Conservation (phyloP, 2,113 vertebrate species). For the Protomyctophum bolini region DNA sequence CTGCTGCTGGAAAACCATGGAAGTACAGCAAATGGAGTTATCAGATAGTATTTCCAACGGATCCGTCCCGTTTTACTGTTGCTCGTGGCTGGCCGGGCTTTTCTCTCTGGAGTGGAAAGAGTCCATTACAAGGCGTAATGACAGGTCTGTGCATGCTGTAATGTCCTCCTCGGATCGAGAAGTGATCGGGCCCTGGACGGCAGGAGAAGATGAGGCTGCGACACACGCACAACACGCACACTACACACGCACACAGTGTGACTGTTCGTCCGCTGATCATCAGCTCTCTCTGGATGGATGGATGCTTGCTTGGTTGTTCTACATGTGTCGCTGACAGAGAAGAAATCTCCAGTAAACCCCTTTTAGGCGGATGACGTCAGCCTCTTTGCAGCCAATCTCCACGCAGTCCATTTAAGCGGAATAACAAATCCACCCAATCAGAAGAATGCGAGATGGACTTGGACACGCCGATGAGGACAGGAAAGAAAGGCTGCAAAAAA, state of each 20-base stretch:
- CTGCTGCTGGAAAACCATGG: conserved; percentile 34
- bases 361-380: conserved; percentile 82
- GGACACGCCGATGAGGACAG: conserved; percentile 37
- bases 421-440: conserved; percentile 90
- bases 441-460: conserved; percentile 46
- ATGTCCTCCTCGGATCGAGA: conserved; percentile 27
- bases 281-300: conserved; percentile 7
- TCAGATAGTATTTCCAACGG: conserved; percentile 83
- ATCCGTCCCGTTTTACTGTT: conserved; percentile 47
- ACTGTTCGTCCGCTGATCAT: conserved; percentile 20
- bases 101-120: conserved; percentile 45
- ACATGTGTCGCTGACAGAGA: conserved; percentile 96
- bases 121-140: conserved; percentile 57
- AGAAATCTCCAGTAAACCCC: conserved; percentile 84
- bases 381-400: conserved; percentile 81
- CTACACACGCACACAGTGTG: conserved; percentile 2
- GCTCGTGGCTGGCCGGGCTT: conserved; percentile 43
- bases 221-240: background rate
- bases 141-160: conserved; percentile 32
- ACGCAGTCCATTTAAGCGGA: conserved; percentile 82
- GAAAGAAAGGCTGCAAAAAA: conserved; percentile 51
- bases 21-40: conserved; percentile 75
- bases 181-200: conserved; percentile 23
- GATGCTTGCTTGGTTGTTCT: conserved; percentile 64
- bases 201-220: conserved; percentile 5